A percentile compares a stretch with the other conserved stretches of the same genome.
These are phyloP conservation scores for Furcifer pardalis DNA, from an alignment of 2,797 vertebrate genomes.

Conservation along the genomic window DNA sequence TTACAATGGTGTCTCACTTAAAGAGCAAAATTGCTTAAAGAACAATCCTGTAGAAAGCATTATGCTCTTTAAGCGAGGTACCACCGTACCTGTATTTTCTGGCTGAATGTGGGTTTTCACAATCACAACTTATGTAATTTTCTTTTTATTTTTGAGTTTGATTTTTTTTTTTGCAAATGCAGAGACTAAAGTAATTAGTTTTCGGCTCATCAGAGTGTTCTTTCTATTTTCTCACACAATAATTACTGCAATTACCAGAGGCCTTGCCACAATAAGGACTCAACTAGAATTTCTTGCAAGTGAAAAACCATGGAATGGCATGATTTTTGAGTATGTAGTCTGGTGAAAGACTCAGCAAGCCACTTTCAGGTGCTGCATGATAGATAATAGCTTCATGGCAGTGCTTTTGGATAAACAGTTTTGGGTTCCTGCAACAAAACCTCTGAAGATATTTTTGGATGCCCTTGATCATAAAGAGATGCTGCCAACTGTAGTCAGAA, in stretches of 20 bases:
- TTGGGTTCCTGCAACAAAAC: background rate
- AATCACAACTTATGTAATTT: background rate
- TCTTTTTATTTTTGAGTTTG: too few relatives aligned
- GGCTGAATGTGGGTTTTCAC: slow-evolving; percentile 12
- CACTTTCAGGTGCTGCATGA: background rate
- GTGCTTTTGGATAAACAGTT: background rate
- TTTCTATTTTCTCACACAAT: background rate
- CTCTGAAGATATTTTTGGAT: background rate
- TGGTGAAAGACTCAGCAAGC: background rate
- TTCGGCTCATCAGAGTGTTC: background rate
- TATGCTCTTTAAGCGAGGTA: too few relatives aligned
- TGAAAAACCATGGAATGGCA: background rate
- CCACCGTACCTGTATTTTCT: too few relatives aligned
- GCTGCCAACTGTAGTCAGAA: too few relatives aligned
- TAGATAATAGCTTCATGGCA: background rate
- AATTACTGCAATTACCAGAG: slow-evolving; percentile 20
- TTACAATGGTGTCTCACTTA: too few relatives aligned
- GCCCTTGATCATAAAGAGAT: background rate
- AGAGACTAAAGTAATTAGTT: slow-evolving; percentile 18
- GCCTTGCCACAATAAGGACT: accelerated
- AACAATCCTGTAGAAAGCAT: too few relatives aligned
- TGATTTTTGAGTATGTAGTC: background rate
- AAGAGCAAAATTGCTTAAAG: too few relatives aligned
- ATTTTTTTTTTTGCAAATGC: slow-evolving; percentile 18
- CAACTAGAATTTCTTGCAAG: background rate